Evolutionary conservation across 1,140 invertebrate species (phyloP).

Genomic region (Hirudo medicinalis): DNA sequence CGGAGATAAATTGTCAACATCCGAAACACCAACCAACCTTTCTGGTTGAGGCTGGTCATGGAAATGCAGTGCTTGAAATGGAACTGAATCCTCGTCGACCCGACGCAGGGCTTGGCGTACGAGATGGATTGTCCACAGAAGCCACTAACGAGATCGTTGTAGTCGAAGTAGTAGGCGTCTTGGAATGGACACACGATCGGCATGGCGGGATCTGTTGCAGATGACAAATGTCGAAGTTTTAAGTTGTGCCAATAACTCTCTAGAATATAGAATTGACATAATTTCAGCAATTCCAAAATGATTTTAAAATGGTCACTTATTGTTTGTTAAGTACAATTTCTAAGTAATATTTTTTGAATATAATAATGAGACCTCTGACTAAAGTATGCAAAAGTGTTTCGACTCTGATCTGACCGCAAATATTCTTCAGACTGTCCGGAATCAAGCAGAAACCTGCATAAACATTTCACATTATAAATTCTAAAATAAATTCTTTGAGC

Average conservation of each 20-base stretch:
- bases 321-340: background rate
- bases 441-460: conserved; percentile 15
- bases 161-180: conserved; percentile 19
- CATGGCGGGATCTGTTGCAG: conserved; percentile 12
- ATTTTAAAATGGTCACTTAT: background rate
- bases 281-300: background rate
- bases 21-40: conserved; percentile 6
- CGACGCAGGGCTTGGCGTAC: conserved; percentile 18
- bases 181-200: conserved; percentile 11
- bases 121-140: conserved; percentile 18
- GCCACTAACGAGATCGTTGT: conserved; percentile 13
- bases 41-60: conserved; percentile 17
- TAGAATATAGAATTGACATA: background rate
- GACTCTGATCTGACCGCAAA: conserved; percentile 20
- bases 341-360: background rate
- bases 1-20: background rate
- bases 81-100: conserved; percentile 11
- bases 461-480: background rate
- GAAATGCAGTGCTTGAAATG: conserved; percentile 19
- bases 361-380: conserved; percentile 12
- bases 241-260: too few relatives aligned
- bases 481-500: too few relatives aligned
- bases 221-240: too few relatives aligned
- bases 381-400: conserved; percentile 15
- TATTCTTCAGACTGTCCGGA: conserved; percentile 11